These are phyloP conservation scores for Haemorhous mexicanus DNA, from an alignment of 2,113 vertebrate species.

Conservation along the genomic window DNA sequence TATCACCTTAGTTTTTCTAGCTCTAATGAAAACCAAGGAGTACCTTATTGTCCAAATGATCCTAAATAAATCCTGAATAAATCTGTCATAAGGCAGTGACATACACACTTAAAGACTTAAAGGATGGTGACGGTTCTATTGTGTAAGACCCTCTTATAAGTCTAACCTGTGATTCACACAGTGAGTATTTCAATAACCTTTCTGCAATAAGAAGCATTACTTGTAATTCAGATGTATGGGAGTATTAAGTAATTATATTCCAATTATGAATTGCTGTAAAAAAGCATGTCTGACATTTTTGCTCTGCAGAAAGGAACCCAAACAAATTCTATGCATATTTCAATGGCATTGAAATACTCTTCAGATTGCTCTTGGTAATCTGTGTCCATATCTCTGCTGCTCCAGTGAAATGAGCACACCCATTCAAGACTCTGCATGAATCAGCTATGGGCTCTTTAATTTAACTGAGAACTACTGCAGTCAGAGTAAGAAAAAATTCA, in stretches of 20 bases:
- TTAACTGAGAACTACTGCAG: background rate
- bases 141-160: background rate
- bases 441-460: background rate
- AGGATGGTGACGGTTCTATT: background rate
- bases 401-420: background rate
- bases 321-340: background rate
- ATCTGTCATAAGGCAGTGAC: background rate
- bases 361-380: background rate
- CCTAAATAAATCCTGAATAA: background rate
- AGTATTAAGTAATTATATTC: slow-evolving; percentile 14
- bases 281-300: background rate
- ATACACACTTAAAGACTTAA: background rate
- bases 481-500: background rate
- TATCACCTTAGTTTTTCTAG: background rate
- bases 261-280: background rate
- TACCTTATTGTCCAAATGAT: background rate
- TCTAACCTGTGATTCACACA: slow-evolving; percentile 4
- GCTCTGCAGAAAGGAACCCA: background rate
- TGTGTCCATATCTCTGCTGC: background rate
- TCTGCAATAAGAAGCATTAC: background rate
- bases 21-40: background rate
- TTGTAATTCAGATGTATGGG: background rate
- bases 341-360: background rate
- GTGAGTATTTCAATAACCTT: slow-evolving; percentile 10
- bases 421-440: background rate